Conservation (phyloP, 2,113 vertebrate genomes). For the Dermatemys mawii region DNA sequence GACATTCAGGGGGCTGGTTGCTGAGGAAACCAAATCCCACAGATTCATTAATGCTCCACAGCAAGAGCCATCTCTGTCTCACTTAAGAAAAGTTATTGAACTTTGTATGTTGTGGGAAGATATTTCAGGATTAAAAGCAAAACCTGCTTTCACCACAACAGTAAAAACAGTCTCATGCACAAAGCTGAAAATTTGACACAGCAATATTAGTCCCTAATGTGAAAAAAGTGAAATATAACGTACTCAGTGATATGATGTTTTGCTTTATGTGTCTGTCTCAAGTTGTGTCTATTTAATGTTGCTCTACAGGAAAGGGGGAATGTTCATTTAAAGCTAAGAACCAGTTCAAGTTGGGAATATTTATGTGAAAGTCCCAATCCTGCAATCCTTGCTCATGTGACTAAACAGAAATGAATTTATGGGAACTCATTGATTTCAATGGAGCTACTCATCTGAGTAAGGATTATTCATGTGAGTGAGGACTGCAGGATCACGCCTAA, state of each 20-base stretch:
- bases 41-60: constrained; percentile 53
- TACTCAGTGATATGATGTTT: neutral
- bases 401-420: neutral
- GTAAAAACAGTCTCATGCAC: neutral
- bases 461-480: neutral
- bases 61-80: constrained; percentile 40
- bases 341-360: neutral
- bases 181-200: neutral
- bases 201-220: neutral
- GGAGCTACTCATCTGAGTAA: neutral
- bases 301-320: neutral
- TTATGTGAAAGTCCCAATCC: neutral
- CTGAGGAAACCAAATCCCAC: constrained; percentile 64
- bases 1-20: constrained; percentile 68
- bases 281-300: neutral
- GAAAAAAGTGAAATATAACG: neutral
- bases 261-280: neutral
- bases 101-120: neutral
- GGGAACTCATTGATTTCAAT: neutral
- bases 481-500: neutral
- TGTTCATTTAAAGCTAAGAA: neutral
- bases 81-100: neutral
- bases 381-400: neutral
- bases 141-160: neutral
- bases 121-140: constrained; percentile 7